Base-by-base conservation (phyloP, 2,888 invertebrate genomes). In the Urechis unicinctus region DNA sequence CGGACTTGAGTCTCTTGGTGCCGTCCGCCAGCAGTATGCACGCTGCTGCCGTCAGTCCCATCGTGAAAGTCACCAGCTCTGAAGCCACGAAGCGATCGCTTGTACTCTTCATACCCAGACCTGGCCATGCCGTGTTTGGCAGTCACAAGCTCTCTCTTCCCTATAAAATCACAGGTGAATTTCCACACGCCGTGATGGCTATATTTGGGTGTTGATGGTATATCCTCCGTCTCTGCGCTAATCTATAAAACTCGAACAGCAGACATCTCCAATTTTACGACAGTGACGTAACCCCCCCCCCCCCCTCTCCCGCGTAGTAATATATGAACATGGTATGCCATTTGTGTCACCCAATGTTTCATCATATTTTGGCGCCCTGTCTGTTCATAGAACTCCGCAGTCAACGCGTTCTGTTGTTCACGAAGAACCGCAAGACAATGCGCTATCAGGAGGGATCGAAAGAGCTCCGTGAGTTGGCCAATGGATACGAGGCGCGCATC, bases 31-130 rank as follows among this genome's bases (percentile, higher is more conserved):
- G 46, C 28, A 29, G 50, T 2, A 24, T 22, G 44, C 28, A 45
- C 21, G 51, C 55, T n/a, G 31, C 50, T 1, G 57, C 57, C 21
- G 55, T 57, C 21, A 56, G 55, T 31, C 57, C 57, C 1, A 45
- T 57, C 24, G 41, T 57, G 26, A 55, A 56, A 29, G 42, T 57
- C 13, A 36, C 55, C 3, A 42, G 50, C 24, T 17, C 41, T n/a
- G 31, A 50, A 2, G 17, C 50, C 13, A 56, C 45, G 2, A 31
- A 50, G 26, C 25, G 43, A 2, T 31, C 50, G 3, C 24, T 56
- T 29, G 17, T 25, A 1, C 36, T 57, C 29, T 29, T 28, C 25
- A 41, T 57, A 0, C 55, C 57, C 45, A 55, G 45, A 26, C 57
- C 57, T 9, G 57, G 57, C n/a, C 55, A 36, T 3, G 21, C 57